A percentile compares a stretch with the other conserved stretches of the same genome.
Evolutionary conservation across 2,113 vertebrate species (phyloP).

Genomic region (Azemiops feae): DNA sequence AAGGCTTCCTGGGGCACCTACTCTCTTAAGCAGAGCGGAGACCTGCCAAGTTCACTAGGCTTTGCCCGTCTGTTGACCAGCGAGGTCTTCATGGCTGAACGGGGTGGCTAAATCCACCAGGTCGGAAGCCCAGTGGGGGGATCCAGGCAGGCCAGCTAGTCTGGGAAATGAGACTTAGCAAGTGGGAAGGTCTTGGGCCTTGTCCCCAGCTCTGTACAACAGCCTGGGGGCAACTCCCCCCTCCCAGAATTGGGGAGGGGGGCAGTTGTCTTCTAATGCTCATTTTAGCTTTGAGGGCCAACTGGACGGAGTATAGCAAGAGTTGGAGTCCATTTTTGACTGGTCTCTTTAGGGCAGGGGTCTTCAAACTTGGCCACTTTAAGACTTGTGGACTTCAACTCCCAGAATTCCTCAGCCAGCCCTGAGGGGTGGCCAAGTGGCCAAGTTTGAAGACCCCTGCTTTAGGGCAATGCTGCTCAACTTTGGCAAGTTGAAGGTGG

Average conservation of each 20-base stretch:
- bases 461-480: too few relatives aligned
- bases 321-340: not conserved
- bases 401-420: not conserved
- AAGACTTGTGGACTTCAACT: not conserved
- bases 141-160: not conserved
- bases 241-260: too few relatives aligned
- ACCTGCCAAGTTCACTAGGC: too few relatives aligned
- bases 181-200: not conserved
- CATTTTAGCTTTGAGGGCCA: not conserved
- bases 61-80: not conserved
- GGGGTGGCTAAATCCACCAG: not conserved
- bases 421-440: too few relatives aligned
- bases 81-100: not conserved
- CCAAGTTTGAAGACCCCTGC: too few relatives aligned
- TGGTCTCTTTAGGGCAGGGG: not conserved
- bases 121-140: not conserved
- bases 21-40: conserved; percentile 26
- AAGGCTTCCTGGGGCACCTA: conserved; percentile 30
- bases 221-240: not conserved
- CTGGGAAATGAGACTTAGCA: not conserved
- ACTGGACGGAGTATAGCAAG: not conserved
- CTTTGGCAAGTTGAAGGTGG: too few relatives aligned
- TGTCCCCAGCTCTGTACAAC: not conserved
- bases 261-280: not conserved
- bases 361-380: too few relatives aligned